Base-by-base conservation (phyloP, 2,797 vertebrate species). In the Parotocinclus haroldoi region DNA sequence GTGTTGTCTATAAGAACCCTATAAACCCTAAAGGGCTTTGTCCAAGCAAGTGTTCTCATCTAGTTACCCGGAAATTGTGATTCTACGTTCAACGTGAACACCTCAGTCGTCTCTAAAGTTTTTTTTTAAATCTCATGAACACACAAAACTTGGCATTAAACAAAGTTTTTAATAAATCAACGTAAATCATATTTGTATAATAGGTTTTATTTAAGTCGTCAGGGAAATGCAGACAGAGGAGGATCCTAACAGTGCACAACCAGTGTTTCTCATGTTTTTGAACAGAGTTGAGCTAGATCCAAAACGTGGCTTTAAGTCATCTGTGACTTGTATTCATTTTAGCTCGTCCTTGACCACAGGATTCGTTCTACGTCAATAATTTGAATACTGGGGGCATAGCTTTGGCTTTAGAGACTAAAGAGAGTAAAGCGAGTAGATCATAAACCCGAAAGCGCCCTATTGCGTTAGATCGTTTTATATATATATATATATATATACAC, bases 161-260 rank as follows among this genome's bases (percentile, higher is more conserved):
- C 40, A 48, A 12, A 12, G 6, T 48, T 3, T 11, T 12, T 13
- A 48, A 48, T 13, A 48, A 48, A 48, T 40, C 3, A 65, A 17
- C 50, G 11, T 63, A 63, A 48, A 67, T 9, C 45, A 18, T 58
- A 67, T 50, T 68, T 63, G 45, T 78, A 65, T 18, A 66, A 62
- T 64, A 7, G 39, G 60, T 80, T 80, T 27, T 79, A 78, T 80
- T 68, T 45, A 65, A 58, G 46, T 73, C 45, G 45, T 70, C 60
- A 71, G 83, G 79, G 87, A 84, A 88, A 88, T 87, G 86, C 87
- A 86, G 83, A 85, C 72, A 86, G 80, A 86, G 79, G 82, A 79
- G 66, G 60, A 71, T 73, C 82, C 73, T 69, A 69, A 80, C 84
- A 38, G 74, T 77, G 82, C 80, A 45, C 76, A 70, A 71, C 70